Evolutionary conservation across 2,888 invertebrate species (phyloP).

Genomic region (Hoplodrina blanda): DNA sequence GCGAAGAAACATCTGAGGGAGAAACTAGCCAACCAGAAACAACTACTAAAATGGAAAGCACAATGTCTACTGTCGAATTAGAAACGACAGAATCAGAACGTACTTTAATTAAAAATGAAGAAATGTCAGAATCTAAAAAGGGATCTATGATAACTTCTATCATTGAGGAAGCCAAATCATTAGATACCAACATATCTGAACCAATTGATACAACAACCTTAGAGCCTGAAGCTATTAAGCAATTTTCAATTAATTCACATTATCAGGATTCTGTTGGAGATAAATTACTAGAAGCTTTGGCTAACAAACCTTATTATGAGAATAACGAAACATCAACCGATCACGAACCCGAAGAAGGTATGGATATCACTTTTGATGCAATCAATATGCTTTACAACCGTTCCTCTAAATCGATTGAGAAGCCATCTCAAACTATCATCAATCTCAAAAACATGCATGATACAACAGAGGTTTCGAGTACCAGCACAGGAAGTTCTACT

Average conservation of each 20-base stretch:
- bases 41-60: constrained; percentile 32
- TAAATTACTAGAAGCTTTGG: constrained; percentile 72
- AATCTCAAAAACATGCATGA: constrained; percentile 31
- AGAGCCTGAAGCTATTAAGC: constrained; percentile 60
- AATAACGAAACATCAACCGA: constrained; percentile 63
- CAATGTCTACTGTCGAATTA: constrained; percentile 5
- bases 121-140: constrained; percentile 30
- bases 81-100: constrained; percentile 10
- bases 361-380: constrained; percentile 81
- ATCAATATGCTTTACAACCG: constrained; percentile 81
- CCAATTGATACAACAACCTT: constrained; percentile 57
- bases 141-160: constrained; percentile 59
- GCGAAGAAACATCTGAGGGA: constrained; percentile 31
- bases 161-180: constrained; percentile 58
- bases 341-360: constrained; percentile 68
- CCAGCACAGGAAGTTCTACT: constrained; percentile 66
- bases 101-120: constrained; percentile 38
- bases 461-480: constrained; percentile 59
- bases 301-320: constrained; percentile 61
- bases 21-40: constrained; percentile 30
- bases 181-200: constrained; percentile 55
- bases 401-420: constrained; percentile 81
- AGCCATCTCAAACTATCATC: constrained; percentile 56
- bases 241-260: constrained; percentile 70
- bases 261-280: constrained; percentile 66